Evolutionary conservation across 2,113 vertebrate genomes (phyloP).

Genomic region (Megaleporinus macrocephalus): DNA sequence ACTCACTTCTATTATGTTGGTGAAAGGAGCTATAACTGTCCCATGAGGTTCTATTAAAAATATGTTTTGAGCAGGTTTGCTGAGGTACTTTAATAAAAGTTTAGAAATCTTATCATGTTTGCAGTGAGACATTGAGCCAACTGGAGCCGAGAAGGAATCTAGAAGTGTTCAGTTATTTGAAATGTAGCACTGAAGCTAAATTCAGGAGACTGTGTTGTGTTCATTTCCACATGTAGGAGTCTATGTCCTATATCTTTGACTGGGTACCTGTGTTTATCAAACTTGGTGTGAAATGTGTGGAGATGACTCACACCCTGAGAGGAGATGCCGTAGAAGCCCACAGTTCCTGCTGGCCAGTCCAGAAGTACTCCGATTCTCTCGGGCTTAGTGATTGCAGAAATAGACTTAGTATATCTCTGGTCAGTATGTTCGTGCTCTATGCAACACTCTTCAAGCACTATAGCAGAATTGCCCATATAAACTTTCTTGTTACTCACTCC

Average conservation of each 20-base stretch:
- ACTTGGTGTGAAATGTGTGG: slow-evolving; percentile 2
- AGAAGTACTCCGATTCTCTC: slow-evolving; percentile 21
- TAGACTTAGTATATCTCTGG: neutral
- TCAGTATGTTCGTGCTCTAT: too few relatives aligned
- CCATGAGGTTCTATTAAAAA: too few relatives aligned
- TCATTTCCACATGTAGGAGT: neutral
- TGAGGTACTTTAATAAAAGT: too few relatives aligned
- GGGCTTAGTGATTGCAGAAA: neutral
- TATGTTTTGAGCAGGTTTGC: too few relatives aligned
- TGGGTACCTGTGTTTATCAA: neutral
- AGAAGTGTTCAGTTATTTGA: too few relatives aligned
- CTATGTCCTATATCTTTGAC: too few relatives aligned
- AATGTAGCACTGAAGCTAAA: neutral
- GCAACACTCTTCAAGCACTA: too few relatives aligned
- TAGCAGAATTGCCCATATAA: neutral
- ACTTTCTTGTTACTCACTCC: neutral
- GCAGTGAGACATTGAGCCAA: too few relatives aligned
- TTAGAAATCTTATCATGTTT: too few relatives aligned
- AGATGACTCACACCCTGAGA: neutral
- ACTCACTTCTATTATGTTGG: too few relatives aligned
- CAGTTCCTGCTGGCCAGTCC: slow-evolving; percentile 24
- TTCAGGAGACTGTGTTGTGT: neutral
- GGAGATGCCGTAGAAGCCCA: slow-evolving; percentile 35
- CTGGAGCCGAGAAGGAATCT: too few relatives aligned
- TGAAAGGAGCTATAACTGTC: too few relatives aligned